These are phyloP conservation scores for Climacteris rufus DNA, from an alignment of 2,113 vertebrate species.

Conservation along the genomic window DNA sequence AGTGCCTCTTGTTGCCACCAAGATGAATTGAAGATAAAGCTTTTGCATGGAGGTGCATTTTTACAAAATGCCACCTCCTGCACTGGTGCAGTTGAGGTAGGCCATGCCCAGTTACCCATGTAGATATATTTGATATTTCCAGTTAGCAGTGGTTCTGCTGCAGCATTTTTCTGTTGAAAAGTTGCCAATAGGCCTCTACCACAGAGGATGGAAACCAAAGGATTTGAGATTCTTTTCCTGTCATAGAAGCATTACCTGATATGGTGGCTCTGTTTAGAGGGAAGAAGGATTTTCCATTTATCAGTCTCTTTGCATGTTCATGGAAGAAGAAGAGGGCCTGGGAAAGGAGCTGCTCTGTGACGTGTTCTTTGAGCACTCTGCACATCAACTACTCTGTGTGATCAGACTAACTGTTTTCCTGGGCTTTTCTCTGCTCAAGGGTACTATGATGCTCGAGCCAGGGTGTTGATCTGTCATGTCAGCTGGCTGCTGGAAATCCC, in stretches of 20 bases:
- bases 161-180: background rate
- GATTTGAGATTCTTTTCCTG: background rate
- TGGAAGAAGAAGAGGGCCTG: background rate
- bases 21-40: background rate
- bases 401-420: background rate
- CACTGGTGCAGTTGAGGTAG: background rate
- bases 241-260: background rate
- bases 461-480: conserved; percentile 85
- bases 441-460: conserved; percentile 85
- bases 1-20: background rate
- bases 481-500: conserved; percentile 79
- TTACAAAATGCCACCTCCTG: background rate
- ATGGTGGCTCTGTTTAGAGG: background rate
- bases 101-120: background rate
- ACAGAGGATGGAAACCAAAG: background rate
- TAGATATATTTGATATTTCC: background rate
- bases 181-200: background rate
- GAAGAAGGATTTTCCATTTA: background rate
- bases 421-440: conserved; percentile 68
- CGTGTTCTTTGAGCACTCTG: background rate
- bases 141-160: background rate
- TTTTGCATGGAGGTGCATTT: background rate
- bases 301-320: background rate
- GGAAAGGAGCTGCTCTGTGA: background rate
- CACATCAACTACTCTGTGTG: background rate